These are phyloP conservation scores for Fulmarus glacialis DNA, from an alignment of 2,113 vertebrate species.

Conservation along the genomic window DNA sequence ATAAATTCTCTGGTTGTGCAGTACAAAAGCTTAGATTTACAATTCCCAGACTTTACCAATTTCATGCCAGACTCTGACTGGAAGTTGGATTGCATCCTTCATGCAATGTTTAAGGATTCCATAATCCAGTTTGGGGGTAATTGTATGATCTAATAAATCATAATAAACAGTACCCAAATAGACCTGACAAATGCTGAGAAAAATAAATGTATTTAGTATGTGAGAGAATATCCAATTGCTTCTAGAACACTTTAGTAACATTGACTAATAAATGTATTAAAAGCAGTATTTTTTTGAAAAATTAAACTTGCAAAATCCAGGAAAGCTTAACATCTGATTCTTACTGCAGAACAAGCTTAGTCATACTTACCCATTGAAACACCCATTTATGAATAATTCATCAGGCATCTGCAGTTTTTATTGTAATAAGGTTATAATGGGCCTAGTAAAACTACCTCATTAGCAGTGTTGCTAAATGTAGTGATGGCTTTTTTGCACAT, in stretches of 20 bases:
- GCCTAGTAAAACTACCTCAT: not conserved
- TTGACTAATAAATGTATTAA: not conserved
- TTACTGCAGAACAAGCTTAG: not conserved
- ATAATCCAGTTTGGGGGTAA: not conserved
- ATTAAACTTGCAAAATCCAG: not conserved
- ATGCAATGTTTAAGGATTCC: not conserved
- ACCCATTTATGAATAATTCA: not conserved
- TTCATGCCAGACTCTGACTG: not conserved
- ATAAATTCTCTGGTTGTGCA: not conserved
- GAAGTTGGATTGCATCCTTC: not conserved
- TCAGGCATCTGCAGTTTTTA: not conserved
- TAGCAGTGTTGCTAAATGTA: not conserved
- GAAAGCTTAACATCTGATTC: not conserved
- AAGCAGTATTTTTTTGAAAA: not conserved
- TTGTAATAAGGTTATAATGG: not conserved
- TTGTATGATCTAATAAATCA: not conserved
- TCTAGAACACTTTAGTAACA: not conserved
- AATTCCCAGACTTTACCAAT: not conserved
- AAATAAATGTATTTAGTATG: not conserved
- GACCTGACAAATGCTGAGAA: not conserved
- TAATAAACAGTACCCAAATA: not conserved
- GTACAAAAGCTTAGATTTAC: not conserved
- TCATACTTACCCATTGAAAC: not conserved
- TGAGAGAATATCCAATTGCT: not conserved
- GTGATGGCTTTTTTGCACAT: not conserved